Conservation (phyloP, 2,888 invertebrate species). For the Nephrocerus scutellatus region DNA sequence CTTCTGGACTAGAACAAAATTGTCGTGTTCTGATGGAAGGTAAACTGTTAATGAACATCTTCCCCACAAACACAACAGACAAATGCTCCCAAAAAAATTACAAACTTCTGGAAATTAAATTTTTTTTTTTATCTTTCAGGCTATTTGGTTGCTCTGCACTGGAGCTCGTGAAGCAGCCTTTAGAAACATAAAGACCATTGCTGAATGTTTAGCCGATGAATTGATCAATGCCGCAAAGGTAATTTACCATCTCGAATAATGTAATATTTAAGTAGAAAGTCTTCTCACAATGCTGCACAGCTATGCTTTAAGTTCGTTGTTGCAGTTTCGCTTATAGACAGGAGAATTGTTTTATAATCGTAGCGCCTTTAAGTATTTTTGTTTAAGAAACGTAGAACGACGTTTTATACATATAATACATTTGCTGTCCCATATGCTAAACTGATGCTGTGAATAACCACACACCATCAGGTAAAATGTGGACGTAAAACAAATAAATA, state of each 20-base stretch:
- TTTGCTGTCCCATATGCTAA: too few relatives aligned
- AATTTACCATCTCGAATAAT: conserved; percentile 17
- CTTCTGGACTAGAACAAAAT: conserved; percentile 27
- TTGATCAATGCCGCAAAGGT: conserved; percentile 99
- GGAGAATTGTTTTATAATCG: conserved; percentile 26
- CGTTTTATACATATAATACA: not conserved
- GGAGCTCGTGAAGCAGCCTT: conserved; percentile 99
- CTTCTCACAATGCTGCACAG: conserved; percentile 33
- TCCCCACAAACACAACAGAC: conserved; percentile 3
- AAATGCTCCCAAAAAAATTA: not conserved
- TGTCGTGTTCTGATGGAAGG: conserved; percentile 9
- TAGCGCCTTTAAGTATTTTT: conserved; percentile 7
- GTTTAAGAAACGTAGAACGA: not conserved
- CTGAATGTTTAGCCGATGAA: conserved; percentile 99
- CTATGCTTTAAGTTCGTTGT: conserved; percentile 33
- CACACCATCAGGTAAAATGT: conserved; percentile 40
- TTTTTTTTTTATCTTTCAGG: conserved; percentile 47
- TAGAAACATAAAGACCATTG: conserved; percentile 99
- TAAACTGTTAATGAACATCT: too few relatives aligned
- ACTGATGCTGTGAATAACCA: conserved; percentile 31
- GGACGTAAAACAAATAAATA: conserved; percentile 24
- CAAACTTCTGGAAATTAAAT: not conserved
- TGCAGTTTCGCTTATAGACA: conserved; percentile 42
- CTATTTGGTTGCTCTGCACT: conserved; percentile 98
- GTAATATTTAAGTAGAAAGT: not conserved